Conservation (phyloP, 1,140 invertebrate genomes). For the Chrysomallon squamiferum region DNA sequence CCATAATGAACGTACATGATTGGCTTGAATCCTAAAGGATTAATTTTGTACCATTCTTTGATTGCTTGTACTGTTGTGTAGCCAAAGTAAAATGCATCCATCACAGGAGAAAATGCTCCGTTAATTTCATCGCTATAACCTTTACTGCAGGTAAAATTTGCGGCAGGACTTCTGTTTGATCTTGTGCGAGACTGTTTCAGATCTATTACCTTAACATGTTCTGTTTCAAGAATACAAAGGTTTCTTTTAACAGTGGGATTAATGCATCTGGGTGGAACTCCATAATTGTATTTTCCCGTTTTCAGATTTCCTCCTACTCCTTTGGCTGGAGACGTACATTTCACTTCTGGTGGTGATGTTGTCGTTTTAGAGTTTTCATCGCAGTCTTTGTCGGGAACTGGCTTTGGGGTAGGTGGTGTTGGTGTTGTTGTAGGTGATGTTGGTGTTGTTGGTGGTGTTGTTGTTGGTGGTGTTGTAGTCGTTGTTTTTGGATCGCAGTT, state of each 20-base stretch:
- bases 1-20: conserved; percentile 35
- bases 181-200: background rate
- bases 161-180: background rate
- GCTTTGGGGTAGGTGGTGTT: background rate
- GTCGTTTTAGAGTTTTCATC: background rate
- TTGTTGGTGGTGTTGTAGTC: background rate
- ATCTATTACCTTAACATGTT: conserved; percentile 4
- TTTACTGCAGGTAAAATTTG: conserved; percentile 2
- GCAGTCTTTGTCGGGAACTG: background rate
- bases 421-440: background rate
- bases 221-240: background rate
- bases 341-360: background rate
- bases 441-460: background rate
- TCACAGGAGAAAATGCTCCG: conserved; percentile 31
- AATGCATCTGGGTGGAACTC: conserved; percentile 4
- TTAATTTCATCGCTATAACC: conserved; percentile 20
- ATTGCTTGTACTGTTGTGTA: conserved; percentile 23
- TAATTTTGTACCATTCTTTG: conserved; percentile 18
- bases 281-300: background rate
- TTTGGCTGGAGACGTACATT: background rate
- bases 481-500: background rate
- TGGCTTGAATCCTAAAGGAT: conserved; percentile 10
- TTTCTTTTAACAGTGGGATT: background rate
- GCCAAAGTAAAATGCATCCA: conserved; percentile 34
- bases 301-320: conserved; percentile 5